Evolutionary conservation across 23 tunicate genomes (phyloP).

Genomic region (Styela plicata): DNA sequence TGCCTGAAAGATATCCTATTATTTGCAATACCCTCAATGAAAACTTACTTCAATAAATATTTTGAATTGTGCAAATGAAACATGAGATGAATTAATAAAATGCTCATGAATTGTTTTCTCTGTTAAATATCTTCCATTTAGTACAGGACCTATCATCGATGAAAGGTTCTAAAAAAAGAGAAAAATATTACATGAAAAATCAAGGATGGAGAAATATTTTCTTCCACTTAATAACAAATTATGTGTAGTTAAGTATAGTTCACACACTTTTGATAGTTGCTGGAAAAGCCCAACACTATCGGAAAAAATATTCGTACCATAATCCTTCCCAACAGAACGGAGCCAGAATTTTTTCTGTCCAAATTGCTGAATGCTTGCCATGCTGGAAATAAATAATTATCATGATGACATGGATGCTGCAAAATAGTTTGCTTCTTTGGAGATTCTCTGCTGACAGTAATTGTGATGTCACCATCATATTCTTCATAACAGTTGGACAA

Average conservation of each 20-base stretch:
- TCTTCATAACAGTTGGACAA: conserved; percentile 55
- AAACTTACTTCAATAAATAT: conserved; percentile 54
- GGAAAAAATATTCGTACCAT: conserved; percentile 55
- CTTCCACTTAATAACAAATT: too few relatives aligned
- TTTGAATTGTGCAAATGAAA: conserved; percentile 58
- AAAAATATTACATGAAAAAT: not conserved
- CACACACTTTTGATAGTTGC: too few relatives aligned
- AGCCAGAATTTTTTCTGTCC: conserved; percentile 45
- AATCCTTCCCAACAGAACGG: conserved; percentile 57
- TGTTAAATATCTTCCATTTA: conserved; percentile 56
- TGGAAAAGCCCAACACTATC: too few relatives aligned
- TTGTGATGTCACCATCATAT: conserved; percentile 36
- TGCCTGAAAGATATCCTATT: not conserved
- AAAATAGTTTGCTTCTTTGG: conserved; percentile 18
- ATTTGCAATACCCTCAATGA: not conserved
- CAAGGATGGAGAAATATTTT: too few relatives aligned
- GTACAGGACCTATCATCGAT: conserved; percentile 26
- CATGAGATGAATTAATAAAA: conserved; percentile 42
- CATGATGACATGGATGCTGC: conserved; percentile 60
- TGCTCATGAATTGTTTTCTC: conserved; percentile 58
- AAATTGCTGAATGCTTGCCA: conserved; percentile 67
- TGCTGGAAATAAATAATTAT: conserved; percentile 47
- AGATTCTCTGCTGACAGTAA: conserved; percentile 28
- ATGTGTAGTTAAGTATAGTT: too few relatives aligned
- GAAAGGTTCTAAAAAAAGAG: conserved; percentile 40